Evolutionary conservation across 2,797 vertebrate genomes (phyloP), one percentile per base, ranked within the genome.

Genomic region (Mus spretus): DNA sequence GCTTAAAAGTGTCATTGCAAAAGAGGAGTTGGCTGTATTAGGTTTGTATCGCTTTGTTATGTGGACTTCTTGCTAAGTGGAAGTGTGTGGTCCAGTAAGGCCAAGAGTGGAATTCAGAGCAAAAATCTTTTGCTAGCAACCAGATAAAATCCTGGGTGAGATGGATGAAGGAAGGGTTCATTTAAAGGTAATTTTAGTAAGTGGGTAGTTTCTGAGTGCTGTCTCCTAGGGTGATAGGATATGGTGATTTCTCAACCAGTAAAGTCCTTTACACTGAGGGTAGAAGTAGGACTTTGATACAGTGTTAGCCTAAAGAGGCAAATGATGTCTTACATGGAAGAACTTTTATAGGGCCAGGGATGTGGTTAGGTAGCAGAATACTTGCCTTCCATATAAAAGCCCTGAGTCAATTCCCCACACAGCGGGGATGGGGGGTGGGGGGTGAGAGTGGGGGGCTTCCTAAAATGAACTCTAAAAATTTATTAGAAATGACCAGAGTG

Each of bases 231-330:
- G n/a, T 97, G 34, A 37, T 87, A 14, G 34, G 50, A 59, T 77
- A 37, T 82, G 28, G 89, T 93, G 59, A 26, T 90, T 94, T 96
- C 63, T 63, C 63, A 28, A 89, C 31, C n/a, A n/a, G 47, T 79
- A 82, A 92, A 20, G 26, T 14, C n/a, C 40, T 94, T 37, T 78
- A 86, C 31, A 78, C 59, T 89, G 0, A 15, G 26, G 79, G 11
- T 31, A 10, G 55, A 89, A 79, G 93, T 89, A 83, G 26, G 31
- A 63, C 96, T 77, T 92, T 87, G 57, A 86, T 91, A 80, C 8
- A 82, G 34, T 90, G 26, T 61, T 97, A 57, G 34, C 50, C 82
- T 47, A 92, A 74, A 80, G 78, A 91, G 37, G 15, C 19, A 67
- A 34, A 55, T 78, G 61, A 63, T 95, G n/a, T 63, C 83, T 92